Conservation (phyloP, 2,888 invertebrate genomes). For the Dioctria rufipes region DNA sequence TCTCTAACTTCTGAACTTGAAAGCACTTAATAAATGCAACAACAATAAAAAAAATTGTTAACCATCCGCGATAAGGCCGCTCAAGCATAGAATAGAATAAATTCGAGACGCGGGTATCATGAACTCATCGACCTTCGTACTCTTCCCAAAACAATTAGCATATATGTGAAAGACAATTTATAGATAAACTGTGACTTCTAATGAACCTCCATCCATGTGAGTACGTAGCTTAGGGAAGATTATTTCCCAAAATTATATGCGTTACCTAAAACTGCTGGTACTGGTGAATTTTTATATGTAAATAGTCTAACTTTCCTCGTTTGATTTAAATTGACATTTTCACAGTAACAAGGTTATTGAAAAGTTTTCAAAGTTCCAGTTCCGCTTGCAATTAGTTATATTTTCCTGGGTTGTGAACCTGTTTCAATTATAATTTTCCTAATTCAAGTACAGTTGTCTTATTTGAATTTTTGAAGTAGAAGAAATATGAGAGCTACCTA, state of each 20-base stretch:
- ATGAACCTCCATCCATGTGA: not conserved
- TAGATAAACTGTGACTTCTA: constrained; percentile 8
- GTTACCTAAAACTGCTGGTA: not conserved
- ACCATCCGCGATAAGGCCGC: constrained; percentile 27
- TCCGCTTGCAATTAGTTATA: not conserved
- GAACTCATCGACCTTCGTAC: constrained; percentile 32
- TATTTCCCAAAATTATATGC: not conserved
- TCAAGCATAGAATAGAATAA: constrained; percentile 28
- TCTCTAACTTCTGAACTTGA: constrained; percentile 24
- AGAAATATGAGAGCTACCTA: not conserved
- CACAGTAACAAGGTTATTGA: not conserved
- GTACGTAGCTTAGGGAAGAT: not conserved
- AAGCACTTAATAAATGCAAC: not conserved
- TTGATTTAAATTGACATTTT: constrained; percentile 5
- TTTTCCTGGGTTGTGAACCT: not conserved
- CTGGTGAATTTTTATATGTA: not conserved
- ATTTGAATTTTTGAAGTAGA: not conserved
- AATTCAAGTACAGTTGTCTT: not conserved
- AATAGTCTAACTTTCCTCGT: not conserved
- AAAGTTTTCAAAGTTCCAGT: constrained; percentile 6
- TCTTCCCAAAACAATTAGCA: constrained; percentile 27
- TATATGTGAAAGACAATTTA: constrained; percentile 19
- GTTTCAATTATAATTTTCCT: not conserved
- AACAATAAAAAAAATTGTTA: not conserved
- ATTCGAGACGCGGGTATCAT: constrained; percentile 31